A percentile compares a stretch with the other conserved stretches of the same genome.
phyloP scores from a whole-genome alignment of 2,888 invertebrate species.

The Apodemia arnacis region DNA sequence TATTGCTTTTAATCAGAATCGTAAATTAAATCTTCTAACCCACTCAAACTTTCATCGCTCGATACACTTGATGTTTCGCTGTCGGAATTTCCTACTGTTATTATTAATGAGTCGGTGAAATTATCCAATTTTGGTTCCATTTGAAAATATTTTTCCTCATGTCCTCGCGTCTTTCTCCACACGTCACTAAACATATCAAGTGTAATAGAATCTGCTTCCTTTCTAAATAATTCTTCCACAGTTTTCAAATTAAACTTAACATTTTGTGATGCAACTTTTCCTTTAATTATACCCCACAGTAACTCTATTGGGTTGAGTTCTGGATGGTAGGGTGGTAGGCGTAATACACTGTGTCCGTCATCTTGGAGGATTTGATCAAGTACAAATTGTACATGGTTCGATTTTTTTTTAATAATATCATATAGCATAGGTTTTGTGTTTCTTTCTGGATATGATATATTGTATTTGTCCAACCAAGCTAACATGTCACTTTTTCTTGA shows the following conservation, averaged over 20 bases:
- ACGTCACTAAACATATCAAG: conserved; percentile 33
- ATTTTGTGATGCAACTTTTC: no score
- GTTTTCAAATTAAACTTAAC: conserved; percentile 39
- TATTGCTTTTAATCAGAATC: no score
- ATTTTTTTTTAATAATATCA: no score
- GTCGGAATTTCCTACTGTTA: no score
- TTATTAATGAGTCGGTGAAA: conserved; percentile 46
- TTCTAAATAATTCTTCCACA: conserved; percentile 39
- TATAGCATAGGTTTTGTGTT: no score
- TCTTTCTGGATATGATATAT: no score
- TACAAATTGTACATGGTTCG: no score
- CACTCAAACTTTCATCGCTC: no score
- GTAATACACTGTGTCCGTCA: conserved; percentile 37
- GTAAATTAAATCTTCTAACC: no score
- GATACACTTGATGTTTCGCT: no score
- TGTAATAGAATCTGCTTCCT: conserved; percentile 20
- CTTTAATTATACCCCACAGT: conserved; percentile 37
- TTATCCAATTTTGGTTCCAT: conserved; percentile 42
- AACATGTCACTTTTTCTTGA: no score
- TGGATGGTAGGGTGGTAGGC: conserved; percentile 18
- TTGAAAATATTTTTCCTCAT: conserved; percentile 44
- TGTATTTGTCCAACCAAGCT: no score
- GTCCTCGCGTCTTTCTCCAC: conserved; percentile 37
- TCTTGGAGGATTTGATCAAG: conserved; percentile 31
- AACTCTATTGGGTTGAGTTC: conserved; percentile 44